Percentiles rank a stretch among this genome's conserved stretches.
phyloP scores from a whole-genome alignment of 1,140 invertebrate genomes.

The Caenorhabditis remanei region DNA sequence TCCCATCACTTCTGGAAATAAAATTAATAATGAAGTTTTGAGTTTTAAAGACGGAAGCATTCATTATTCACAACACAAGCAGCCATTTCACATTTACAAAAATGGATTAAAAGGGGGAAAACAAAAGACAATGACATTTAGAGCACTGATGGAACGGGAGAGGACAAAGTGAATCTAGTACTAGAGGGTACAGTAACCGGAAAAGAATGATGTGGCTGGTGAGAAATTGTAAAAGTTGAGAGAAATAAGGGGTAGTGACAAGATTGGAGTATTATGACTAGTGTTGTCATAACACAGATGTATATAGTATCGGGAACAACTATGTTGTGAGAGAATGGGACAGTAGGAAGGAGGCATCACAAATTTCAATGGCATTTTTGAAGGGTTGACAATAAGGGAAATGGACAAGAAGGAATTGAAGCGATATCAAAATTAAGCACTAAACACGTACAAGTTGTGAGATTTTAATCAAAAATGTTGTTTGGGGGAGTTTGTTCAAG shows the following conservation, averaged over 20 bases:
- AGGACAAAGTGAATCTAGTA: conserved; percentile 20
- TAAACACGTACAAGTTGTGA: conserved; percentile 17
- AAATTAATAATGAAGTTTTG: too few species aligned
- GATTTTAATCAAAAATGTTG: not conserved
- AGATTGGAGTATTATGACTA: conserved; percentile 32
- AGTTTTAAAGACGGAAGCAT: not conserved
- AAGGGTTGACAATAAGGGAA: not conserved
- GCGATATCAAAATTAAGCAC: not conserved
- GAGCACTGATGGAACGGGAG: not conserved
- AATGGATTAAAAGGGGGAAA: not conserved
- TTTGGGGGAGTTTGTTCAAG: not conserved
- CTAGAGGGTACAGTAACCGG: conserved; percentile 21
- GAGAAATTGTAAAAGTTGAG: too few species aligned
- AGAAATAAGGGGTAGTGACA: not conserved
- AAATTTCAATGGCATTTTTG: conserved; percentile 11
- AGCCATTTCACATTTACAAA: not conserved
- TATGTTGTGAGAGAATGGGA: not conserved
- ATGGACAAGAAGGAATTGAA: not conserved
- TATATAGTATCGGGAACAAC: not conserved
- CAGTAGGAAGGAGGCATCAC: conserved; percentile 4
- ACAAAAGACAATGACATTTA: not conserved
- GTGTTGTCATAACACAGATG: not conserved
- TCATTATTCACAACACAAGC: not conserved
- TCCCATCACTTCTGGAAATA: too few species aligned
- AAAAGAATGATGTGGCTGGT: conserved; percentile 20